Conservation (phyloP, 1,140 invertebrate species). For the Drosophila parvula region DNA sequence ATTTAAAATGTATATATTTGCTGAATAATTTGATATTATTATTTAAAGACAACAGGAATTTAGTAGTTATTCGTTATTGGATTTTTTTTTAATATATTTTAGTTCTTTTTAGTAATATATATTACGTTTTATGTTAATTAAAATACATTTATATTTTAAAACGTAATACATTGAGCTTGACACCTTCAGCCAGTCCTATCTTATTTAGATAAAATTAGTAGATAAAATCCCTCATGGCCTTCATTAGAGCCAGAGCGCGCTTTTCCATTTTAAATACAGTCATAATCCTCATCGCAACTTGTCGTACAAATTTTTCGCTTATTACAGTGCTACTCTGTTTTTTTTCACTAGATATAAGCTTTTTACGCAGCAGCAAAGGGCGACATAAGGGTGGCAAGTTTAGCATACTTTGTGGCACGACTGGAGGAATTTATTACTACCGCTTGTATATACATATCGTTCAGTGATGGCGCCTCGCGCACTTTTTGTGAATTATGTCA, state of each 20-base stretch:
- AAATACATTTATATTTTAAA: not conserved
- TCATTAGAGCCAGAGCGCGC: not conserved
- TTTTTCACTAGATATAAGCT: conserved; percentile 1
- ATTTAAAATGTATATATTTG: not conserved
- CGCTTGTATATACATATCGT: conserved; percentile 67
- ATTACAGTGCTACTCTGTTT: conserved; percentile 25
- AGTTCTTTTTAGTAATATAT: not conserved
- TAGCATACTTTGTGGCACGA: conserved; percentile 51
- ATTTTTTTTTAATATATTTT: not conserved
- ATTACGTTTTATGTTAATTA: not conserved
- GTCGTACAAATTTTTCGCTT: conserved; percentile 17
- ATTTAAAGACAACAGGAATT: not conserved
- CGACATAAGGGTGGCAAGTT: conserved; percentile 33
- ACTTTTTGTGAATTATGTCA: conserved; percentile 65
- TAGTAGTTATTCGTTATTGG: not conserved
- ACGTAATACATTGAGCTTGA: not conserved
- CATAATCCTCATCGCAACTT: conserved; percentile 4
- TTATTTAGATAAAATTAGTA: too few relatives aligned
- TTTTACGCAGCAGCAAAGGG: not conserved
- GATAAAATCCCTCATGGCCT: not conserved
- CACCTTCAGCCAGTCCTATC: not conserved
- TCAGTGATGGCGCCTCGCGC: conserved; percentile 47
- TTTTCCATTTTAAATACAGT: not conserved
- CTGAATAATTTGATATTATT: not conserved
- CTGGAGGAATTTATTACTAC: conserved; percentile 67